These are phyloP conservation scores for Magallana nippona DNA, from an alignment of 2,888 invertebrate genomes.

Conservation along the genomic window DNA sequence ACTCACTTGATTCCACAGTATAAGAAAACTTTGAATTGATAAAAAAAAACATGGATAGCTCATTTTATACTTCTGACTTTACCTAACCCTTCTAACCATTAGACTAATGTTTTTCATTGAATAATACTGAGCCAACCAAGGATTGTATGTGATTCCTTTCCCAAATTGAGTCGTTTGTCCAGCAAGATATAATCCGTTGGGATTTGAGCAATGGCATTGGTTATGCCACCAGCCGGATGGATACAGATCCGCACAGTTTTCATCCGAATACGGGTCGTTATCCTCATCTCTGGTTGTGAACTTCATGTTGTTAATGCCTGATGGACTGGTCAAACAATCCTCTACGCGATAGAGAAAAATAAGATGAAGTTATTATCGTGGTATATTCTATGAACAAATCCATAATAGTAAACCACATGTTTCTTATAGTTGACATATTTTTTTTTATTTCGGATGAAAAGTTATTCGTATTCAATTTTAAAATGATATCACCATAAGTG, in stretches of 20 bases:
- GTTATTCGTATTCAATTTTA: not conserved
- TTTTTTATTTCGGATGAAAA: not conserved
- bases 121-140: constrained; percentile 10
- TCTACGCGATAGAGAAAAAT: not conserved
- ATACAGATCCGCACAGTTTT: not conserved
- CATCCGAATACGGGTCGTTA: not conserved
- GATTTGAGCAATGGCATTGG: not conserved
- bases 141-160: not conserved
- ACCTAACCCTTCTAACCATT: not conserved
- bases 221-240: not conserved
- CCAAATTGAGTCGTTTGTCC: not conserved
- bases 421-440: not conserved
- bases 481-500: not conserved
- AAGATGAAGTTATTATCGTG: not conserved
- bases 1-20: too few relatives aligned
- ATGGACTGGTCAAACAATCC: not conserved
- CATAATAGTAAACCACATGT: not conserved
- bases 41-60: too few relatives aligned
- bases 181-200: constrained; percentile 1
- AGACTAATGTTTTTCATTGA: constrained; percentile 4
- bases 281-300: not conserved
- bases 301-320: not conserved
- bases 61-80: too few relatives aligned
- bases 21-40: too few relatives aligned
- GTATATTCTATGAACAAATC: not conserved